These are phyloP conservation scores for Telenomus remus DNA, from an alignment of 1,140 invertebrate species.

Conservation along the genomic window DNA sequence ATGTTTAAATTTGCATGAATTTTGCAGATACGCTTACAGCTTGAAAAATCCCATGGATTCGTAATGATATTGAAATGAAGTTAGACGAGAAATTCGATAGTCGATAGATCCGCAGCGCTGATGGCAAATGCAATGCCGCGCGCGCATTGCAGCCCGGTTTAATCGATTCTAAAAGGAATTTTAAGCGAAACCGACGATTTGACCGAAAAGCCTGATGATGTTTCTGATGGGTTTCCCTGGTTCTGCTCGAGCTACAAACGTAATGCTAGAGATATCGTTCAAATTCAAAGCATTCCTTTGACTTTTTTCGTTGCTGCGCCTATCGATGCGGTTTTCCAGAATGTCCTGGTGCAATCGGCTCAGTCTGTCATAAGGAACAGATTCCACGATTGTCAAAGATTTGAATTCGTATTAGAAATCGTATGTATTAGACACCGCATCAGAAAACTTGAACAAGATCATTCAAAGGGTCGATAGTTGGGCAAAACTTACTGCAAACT, in stretches of 20 bases:
- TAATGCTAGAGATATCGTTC: constrained; percentile 1
- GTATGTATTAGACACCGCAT: constrained; percentile 16
- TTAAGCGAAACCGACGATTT: constrained; percentile 36
- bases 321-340: constrained; percentile 22
- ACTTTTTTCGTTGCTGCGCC: too few relatives aligned
- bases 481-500: constrained; percentile 29
- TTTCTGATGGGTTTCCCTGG: constrained; percentile 18
- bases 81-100: too few relatives aligned
- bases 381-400: constrained; percentile 8
- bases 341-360: too few relatives aligned
- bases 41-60: constrained; percentile 39
- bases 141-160: constrained; percentile 26
- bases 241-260: too few relatives aligned
- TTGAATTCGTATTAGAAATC: constrained; percentile 6
- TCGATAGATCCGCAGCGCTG: constrained; percentile 19
- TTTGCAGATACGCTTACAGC: constrained; percentile 31
- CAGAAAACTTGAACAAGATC: constrained; percentile 31
- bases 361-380: too few relatives aligned
- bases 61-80: constrained; percentile 47
- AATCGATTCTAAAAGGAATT: constrained; percentile 40
- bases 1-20: constrained; percentile 53
- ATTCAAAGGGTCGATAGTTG: constrained; percentile 36
- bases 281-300: not conserved
- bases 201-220: constrained; percentile 31
- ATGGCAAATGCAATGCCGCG: constrained; percentile 18